A percentile compares a stretch with the other conserved stretches of the same genome.
phyloP scores from a whole-genome alignment of 2,113 vertebrate species.

The Tyto alba region DNA sequence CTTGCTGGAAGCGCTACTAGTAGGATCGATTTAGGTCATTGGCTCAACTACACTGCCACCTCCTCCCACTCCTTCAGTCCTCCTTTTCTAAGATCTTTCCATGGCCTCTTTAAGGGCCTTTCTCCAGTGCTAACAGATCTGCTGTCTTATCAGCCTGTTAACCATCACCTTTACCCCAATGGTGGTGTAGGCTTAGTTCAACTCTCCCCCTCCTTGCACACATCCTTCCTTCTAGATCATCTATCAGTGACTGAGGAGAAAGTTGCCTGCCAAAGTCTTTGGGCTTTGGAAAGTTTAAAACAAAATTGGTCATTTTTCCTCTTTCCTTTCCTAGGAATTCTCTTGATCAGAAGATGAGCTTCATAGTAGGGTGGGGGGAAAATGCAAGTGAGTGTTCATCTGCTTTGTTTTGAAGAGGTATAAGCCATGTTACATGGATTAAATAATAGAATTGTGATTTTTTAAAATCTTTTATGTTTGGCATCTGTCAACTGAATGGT shows the following conservation, averaged over 20 bases:
- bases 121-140: not conserved
- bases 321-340: not conserved
- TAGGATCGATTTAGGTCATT: not conserved
- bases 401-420: not conserved
- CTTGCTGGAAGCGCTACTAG: not conserved
- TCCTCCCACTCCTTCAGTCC: not conserved
- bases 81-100: not conserved
- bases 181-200: not conserved
- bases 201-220: not conserved
- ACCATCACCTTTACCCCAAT: not conserved
- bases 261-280: not conserved
- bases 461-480: not conserved
- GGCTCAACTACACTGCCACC: not conserved
- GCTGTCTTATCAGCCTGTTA: not conserved
- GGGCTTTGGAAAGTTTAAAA: not conserved
- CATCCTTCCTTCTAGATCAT: not conserved
- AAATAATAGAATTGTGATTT: not conserved
- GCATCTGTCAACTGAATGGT: not conserved
- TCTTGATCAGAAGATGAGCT: not conserved
- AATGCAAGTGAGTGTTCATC: not conserved
- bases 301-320: not conserved
- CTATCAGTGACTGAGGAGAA: not conserved
- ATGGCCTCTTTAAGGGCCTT: not conserved
- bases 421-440: rapidly evolving
- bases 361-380: not conserved